Evolutionary conservation across 2,888 invertebrate genomes (phyloP).

Genomic region (Habroteleia sp.): DNA sequence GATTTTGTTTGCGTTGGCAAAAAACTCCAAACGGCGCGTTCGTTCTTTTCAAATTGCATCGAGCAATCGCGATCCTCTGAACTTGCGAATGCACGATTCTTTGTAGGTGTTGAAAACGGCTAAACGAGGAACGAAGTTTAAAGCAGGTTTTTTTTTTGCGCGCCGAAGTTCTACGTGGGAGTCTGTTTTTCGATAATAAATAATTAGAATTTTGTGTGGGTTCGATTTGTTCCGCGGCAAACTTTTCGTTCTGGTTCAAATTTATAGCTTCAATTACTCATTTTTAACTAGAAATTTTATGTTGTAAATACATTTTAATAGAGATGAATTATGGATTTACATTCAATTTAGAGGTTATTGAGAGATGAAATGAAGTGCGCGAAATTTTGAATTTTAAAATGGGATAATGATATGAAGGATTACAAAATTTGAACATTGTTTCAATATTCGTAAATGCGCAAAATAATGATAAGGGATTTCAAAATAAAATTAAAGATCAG

Average conservation of each 20-base stretch:
- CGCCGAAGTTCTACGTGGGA: too few species aligned
- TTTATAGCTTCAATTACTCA: background rate
- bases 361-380: too few species aligned
- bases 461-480: too few species aligned
- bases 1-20: background rate
- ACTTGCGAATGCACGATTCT: slow-evolving; percentile 4
- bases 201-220: background rate
- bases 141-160: too few species aligned
- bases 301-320: background rate
- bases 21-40: slow-evolving; percentile 5
- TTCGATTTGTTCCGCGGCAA: background rate
- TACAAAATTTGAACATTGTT: too few species aligned
- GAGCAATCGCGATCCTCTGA: background rate
- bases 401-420: too few species aligned
- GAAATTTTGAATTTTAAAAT: too few species aligned
- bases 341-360: too few species aligned
- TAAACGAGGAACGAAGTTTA: background rate
- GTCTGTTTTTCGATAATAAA: too few species aligned
- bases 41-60: slow-evolving; percentile 8
- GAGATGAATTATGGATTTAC: too few species aligned
- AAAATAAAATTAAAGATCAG: too few species aligned
- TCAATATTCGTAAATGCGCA: too few species aligned
- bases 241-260: background rate
- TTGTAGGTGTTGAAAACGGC: background rate
- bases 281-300: background rate